phyloP scores from a whole-genome alignment of 2,888 invertebrate species.

The Xestia rhomboidea region DNA sequence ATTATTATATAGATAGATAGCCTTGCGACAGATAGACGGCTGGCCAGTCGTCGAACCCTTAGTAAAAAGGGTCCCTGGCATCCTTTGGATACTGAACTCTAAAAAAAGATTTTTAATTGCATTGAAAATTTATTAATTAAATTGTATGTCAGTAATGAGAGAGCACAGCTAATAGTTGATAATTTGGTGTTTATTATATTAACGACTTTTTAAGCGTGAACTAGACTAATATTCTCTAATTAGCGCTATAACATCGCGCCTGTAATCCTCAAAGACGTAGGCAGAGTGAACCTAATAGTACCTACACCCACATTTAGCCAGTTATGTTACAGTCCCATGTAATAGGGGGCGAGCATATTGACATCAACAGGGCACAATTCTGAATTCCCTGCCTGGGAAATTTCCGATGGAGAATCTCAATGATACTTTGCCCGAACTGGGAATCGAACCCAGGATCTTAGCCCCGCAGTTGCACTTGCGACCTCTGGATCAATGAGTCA shows the following conservation, averaged over 20 bases:
- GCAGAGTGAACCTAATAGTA: background rate
- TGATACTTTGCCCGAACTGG: no score
- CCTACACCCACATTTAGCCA: background rate
- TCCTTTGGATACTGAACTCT: background rate
- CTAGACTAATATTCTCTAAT: background rate
- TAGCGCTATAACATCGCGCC: background rate
- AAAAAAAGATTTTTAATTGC: constrained; percentile 11
- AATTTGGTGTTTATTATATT: constrained; percentile 21
- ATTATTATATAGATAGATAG: background rate
- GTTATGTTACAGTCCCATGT: background rate
- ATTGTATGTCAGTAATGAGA: constrained; percentile 34
- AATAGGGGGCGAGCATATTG: no score
- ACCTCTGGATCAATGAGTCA: no score
- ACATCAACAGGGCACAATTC: background rate
- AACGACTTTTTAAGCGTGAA: background rate
- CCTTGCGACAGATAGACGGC: background rate
- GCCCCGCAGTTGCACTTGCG: no score
- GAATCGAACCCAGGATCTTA: no score
- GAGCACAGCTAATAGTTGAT: constrained; percentile 29
- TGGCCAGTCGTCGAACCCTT: background rate
- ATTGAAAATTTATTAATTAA: constrained; percentile 42
- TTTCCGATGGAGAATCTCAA: no score
- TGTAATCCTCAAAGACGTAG: background rate
- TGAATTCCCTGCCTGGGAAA: no score
- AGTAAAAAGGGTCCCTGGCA: background rate